phyloP scores from a whole-genome alignment of 2,797 vertebrate species.

The Clarias fuscus region DNA sequence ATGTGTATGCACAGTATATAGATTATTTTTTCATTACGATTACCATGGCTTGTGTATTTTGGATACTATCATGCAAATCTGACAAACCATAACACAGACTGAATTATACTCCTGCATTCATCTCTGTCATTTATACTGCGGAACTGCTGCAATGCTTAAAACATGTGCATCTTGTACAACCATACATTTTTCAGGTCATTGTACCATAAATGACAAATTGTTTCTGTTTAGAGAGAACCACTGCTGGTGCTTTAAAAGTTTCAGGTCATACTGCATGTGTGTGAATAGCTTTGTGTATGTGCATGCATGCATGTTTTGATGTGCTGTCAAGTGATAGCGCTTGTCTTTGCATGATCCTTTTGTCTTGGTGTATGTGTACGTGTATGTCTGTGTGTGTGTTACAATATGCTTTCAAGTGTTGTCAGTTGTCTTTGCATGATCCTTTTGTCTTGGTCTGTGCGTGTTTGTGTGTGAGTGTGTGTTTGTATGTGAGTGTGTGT shows the following conservation, averaged over 20 bases:
- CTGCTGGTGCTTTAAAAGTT: background rate
- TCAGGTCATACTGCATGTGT: no score
- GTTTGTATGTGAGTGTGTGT: background rate
- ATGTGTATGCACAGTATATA: background rate
- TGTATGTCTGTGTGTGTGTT: background rate
- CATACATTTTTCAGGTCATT: background rate
- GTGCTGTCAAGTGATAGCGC: no score
- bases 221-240: background rate
- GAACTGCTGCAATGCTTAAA: background rate
- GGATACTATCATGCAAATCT: background rate
- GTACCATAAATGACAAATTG: background rate
- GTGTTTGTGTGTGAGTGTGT: background rate
- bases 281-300: background rate
- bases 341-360: no score
- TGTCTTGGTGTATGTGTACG: background rate
- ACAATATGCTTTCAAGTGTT: no score
- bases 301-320: background rate
- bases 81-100: background rate
- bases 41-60: background rate
- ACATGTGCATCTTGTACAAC: background rate
- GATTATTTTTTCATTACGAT: background rate
- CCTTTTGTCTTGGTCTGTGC: background rate
- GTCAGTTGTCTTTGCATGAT: background rate
- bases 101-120: background rate
- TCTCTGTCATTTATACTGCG: background rate